These are phyloP conservation scores for Chelon auratus DNA, from an alignment of 2,797 vertebrate species.

Conservation along the genomic window DNA sequence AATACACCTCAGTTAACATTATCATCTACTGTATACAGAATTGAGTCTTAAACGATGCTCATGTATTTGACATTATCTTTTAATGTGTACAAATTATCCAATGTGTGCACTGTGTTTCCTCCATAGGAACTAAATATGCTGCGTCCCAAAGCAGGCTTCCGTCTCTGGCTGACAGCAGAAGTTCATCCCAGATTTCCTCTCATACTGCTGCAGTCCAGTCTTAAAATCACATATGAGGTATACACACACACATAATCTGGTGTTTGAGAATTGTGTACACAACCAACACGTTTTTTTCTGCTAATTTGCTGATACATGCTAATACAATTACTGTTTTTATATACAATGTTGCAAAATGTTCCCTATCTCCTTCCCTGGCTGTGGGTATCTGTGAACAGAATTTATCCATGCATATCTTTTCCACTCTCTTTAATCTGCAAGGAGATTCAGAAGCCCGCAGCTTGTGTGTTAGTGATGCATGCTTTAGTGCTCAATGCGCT, in stretches of 20 bases:
- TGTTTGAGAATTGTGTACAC: no score
- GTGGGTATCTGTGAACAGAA: not conserved
- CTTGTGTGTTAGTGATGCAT: slow-evolving; percentile 61
- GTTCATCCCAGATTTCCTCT: slow-evolving; percentile 93
- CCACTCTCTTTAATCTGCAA: slow-evolving; percentile 19
- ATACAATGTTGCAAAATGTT: not conserved
- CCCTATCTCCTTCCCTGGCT: not conserved
- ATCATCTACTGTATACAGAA: not conserved
- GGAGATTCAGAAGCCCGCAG: slow-evolving; percentile 35
- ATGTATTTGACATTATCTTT: not conserved
- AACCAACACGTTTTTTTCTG: no score
- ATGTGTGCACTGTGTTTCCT: slow-evolving; percentile 19
- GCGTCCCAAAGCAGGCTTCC: slow-evolving; percentile 92
- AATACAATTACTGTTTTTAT: not conserved
- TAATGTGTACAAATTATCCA: slow-evolving; percentile 1
- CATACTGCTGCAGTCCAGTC: slow-evolving; percentile 94
- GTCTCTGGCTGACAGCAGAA: slow-evolving; percentile 97
- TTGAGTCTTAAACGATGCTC: not conserved
- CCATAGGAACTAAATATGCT: slow-evolving; percentile 91
- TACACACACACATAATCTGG: not conserved
- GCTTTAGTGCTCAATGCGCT: slow-evolving; percentile 64
- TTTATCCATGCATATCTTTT: slow-evolving; percentile 15
- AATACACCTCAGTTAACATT: not conserved
- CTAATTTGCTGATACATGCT: not conserved
- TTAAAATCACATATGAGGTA: slow-evolving; percentile 98